phyloP scores from a whole-genome alignment of 1,140 invertebrate species.

The Hormaphis cornu region DNA sequence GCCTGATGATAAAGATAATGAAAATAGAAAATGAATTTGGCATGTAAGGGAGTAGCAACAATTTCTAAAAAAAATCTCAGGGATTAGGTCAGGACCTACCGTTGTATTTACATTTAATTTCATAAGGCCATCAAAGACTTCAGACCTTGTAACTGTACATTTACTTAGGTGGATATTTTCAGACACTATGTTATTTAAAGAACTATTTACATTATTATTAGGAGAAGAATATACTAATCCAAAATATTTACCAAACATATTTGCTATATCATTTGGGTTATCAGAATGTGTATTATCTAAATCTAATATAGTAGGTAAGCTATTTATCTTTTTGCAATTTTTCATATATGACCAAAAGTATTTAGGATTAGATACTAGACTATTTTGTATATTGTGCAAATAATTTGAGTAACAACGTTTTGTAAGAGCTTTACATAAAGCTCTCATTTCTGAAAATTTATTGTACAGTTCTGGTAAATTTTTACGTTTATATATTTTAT shows the following conservation, averaged over 20 bases:
- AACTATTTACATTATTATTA: not conserved
- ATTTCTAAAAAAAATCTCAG: constrained; percentile 1
- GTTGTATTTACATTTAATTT: not conserved
- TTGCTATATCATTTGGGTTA: not conserved
- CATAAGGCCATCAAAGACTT: not conserved
- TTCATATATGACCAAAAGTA: constrained; percentile 10
- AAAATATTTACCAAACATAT: not conserved
- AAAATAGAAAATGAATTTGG: constrained; percentile 8
- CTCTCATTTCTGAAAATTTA: not conserved
- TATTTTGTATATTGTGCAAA: not conserved
- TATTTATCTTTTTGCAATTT: not conserved
- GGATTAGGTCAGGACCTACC: constrained; percentile 6
- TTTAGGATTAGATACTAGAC: not conserved
- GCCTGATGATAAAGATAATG: constrained; percentile 21
- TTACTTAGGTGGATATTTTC: not conserved
- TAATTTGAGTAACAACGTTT: not conserved
- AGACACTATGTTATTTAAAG: not conserved
- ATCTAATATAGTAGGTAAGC: not conserved
- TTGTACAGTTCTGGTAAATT: not conserved
- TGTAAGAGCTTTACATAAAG: not conserved
- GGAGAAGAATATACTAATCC: not conserved
- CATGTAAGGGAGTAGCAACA: not conserved
- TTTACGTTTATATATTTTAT: not conserved
- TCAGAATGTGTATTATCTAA: not conserved
- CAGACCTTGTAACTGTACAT: not conserved